Evolutionary conservation across 2,797 vertebrate species (phyloP), one percentile per base, ranked within the genome.

Genomic region (Todus mexicanus): DNA sequence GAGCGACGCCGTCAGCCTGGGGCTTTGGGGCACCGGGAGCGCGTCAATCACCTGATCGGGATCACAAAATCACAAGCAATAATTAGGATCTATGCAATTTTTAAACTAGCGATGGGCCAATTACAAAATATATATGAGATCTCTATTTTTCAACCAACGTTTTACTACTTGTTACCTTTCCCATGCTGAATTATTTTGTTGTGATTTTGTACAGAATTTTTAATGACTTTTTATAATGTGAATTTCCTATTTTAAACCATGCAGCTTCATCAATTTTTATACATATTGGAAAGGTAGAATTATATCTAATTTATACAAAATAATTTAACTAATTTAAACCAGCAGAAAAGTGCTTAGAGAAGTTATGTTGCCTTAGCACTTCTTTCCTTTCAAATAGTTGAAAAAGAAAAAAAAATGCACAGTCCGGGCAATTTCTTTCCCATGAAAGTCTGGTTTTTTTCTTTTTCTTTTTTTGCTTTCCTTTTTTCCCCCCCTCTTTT

Each of bases 61-160:
- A 97, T 97, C 96, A 98, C 97, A 98, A 95, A 98, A 98, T 97
- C 97, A 97, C 97, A 97, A 98, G 98, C 98, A 99, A 99, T 99
- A 99, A 99, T 98, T 98, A 98, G 98, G 98, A 98, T 98, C 98
- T 99, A 99, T 99, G 98, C 98, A 99, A 99, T 98, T 98, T 98
- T 98, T 98, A 98, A 98, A 98, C 97, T 96, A 98, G 98, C 98
- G 97, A 97, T 98, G 97, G 98, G 98, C 98, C 98, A 98, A 98
- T 98, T 98, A 97, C 96, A 97, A 98, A 98, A 98, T 97, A 98
- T 98, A 98, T 98, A 98, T 98, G 98, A 98, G 96, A 98, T 97
- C 98, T 98, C 97, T 98, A 98, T 99, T 99, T 99, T 98, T 99
- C 98, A 98, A 98, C 97, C 98, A 97, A 97, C 98, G 97, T 98